Evolutionary conservation across 2,888 invertebrate species (phyloP).

Genomic region (Drosophila tripunctata): DNA sequence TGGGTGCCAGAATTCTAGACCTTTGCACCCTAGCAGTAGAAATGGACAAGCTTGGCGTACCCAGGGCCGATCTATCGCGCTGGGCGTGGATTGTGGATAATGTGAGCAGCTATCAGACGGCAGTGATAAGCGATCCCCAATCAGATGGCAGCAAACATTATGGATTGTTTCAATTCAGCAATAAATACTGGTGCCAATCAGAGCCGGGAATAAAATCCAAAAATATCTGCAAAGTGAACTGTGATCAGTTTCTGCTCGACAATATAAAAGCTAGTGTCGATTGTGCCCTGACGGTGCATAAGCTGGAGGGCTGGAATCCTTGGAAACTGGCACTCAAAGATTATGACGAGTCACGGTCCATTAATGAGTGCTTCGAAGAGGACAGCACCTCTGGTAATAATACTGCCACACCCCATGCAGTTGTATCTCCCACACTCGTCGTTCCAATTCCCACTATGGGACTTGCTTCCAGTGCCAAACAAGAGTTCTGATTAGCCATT

Average conservation of each 20-base stretch:
- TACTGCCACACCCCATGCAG: too few relatives aligned
- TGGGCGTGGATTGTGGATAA: slow-evolving; percentile 11
- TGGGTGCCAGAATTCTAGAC: background rate
- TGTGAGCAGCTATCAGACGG: background rate
- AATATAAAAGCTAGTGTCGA: slow-evolving; percentile 4
- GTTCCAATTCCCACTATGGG: too few relatives aligned
- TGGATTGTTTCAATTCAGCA: slow-evolving; percentile 4
- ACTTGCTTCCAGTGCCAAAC: too few relatives aligned
- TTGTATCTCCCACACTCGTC: too few relatives aligned
- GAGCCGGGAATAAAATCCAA: background rate
- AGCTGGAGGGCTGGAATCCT: background rate
- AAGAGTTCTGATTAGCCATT: too few relatives aligned
- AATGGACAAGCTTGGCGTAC: slow-evolving; percentile 12
- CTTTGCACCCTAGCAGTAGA: slow-evolving; percentile 25
- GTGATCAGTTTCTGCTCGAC: background rate
- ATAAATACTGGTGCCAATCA: slow-evolving; percentile 1
- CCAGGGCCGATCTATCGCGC: background rate
- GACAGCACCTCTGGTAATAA: background rate
- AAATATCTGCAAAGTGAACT: background rate
- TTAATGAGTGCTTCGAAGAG: slow-evolving; percentile 12
- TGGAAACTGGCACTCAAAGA: background rate
- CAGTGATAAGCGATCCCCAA: accelerated
- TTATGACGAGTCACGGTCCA: background rate
- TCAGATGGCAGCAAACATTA: background rate
- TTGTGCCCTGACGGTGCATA: background rate